Conservation (phyloP, 2,797 vertebrate species). For the Cuniculus paca region DNA sequence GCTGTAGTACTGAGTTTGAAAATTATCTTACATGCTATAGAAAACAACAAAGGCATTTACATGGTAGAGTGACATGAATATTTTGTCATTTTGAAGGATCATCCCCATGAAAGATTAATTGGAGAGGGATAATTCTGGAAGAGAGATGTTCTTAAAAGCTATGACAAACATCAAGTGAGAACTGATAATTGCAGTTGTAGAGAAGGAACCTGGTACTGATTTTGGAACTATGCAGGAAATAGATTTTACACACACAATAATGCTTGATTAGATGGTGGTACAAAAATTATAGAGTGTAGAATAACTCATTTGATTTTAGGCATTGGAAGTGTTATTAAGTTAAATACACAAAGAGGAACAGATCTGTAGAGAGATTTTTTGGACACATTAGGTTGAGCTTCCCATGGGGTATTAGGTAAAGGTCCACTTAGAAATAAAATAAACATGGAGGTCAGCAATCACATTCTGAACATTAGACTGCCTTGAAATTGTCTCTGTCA, state of each 20-base stretch:
- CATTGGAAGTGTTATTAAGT: neutral
- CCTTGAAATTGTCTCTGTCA: neutral
- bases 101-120: neutral
- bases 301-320: neutral
- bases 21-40: neutral
- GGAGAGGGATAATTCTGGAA: neutral
- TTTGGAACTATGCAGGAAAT: neutral
- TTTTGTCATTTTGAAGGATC: neutral
- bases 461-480: neutral
- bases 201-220: neutral
- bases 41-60: slow-evolving; percentile 25
- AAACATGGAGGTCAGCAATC: neutral
- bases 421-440: neutral
- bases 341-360: neutral
- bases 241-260: neutral
- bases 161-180: neutral
- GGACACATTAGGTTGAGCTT: neutral
- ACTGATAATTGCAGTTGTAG: neutral
- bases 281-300: neutral
- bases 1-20: neutral
- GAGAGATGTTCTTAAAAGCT: neutral
- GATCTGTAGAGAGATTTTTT: neutral
- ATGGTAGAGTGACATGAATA: neutral
- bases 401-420: neutral
- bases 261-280: neutral